Conservation (phyloP, 2,113 vertebrate genomes). For the Pogona vitticeps region DNA sequence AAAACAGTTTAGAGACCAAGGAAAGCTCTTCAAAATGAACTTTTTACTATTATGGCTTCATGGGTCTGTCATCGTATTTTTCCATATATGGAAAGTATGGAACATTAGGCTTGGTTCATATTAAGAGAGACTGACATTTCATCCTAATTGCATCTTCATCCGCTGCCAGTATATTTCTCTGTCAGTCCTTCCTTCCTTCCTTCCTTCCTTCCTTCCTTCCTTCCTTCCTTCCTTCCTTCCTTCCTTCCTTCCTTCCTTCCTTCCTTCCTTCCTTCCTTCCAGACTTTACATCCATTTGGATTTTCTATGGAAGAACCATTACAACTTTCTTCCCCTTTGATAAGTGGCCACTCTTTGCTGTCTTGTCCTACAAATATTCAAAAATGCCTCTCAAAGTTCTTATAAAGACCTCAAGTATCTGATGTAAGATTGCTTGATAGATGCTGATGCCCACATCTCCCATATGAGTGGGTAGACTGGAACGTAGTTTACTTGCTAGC, state of each 20-base stretch:
- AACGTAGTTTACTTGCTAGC: background rate
- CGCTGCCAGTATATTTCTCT: background rate
- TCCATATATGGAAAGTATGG: slow-evolving; percentile 10
- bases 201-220: background rate
- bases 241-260: background rate
- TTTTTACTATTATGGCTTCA: slow-evolving; percentile 30
- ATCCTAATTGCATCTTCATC: background rate
- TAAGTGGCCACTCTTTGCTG: background rate
- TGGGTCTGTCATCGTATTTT: background rate
- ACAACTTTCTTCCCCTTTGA: background rate
- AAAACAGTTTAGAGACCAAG: slow-evolving; percentile 41
- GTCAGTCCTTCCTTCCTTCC: background rate
- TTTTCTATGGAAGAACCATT: no score
- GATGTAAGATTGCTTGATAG: background rate
- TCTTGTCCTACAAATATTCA: background rate
- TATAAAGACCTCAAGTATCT: background rate
- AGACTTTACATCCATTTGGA: background rate
- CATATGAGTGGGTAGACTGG: background rate
- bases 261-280: fast-evolving
- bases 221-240: no score
- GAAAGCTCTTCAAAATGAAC: slow-evolving; percentile 43
- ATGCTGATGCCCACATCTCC: background rate
- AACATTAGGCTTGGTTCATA: background rate
- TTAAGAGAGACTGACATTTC: background rate
- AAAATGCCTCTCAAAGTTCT: background rate